Conservation (phyloP, 2,888 invertebrate species). For the Beris morrisii region DNA sequence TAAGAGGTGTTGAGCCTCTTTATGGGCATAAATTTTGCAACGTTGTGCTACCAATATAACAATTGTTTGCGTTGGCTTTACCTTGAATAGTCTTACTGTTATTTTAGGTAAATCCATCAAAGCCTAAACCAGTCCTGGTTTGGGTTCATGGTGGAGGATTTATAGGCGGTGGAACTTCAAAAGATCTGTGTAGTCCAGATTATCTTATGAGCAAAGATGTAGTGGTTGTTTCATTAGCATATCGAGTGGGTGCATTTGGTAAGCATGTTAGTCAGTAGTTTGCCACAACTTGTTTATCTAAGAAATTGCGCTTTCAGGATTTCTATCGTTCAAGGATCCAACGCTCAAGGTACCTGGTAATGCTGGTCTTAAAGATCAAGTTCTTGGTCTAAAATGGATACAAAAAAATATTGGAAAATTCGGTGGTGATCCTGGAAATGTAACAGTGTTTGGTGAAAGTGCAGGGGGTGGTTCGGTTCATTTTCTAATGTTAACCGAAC, state of each 20-base stretch:
- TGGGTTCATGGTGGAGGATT: constrained; percentile 60
- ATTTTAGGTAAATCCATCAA: constrained; percentile 45
- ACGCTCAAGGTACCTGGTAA: constrained; percentile 58
- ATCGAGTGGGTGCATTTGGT: constrained; percentile 58
- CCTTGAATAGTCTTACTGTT: not conserved
- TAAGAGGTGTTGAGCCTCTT: not conserved
- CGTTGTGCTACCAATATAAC: not conserved
- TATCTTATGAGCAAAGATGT: constrained; percentile 57
- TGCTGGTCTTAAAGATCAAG: constrained; percentile 60
- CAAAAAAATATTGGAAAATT: constrained; percentile 58
- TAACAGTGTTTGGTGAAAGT: constrained; percentile 60
- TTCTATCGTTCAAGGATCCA: constrained; percentile 57
- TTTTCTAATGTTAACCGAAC: constrained; percentile 55
- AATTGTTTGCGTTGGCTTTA: too few relatives aligned
- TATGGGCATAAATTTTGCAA: not conserved
- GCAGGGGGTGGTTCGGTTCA: constrained; percentile 59
- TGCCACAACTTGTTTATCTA: not conserved
- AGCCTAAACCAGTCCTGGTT: constrained; percentile 55
- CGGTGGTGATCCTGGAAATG: constrained; percentile 59
- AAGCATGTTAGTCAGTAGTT: not conserved
- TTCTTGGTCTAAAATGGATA: constrained; percentile 59
- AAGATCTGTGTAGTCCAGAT: constrained; percentile 56
- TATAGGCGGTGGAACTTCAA: constrained; percentile 54
- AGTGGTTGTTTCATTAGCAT: constrained; percentile 57
- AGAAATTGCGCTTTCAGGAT: constrained; percentile 49